Conservation (phyloP, 2,888 invertebrate genomes). For the Parapristionchus giblindavisi region DNA sequence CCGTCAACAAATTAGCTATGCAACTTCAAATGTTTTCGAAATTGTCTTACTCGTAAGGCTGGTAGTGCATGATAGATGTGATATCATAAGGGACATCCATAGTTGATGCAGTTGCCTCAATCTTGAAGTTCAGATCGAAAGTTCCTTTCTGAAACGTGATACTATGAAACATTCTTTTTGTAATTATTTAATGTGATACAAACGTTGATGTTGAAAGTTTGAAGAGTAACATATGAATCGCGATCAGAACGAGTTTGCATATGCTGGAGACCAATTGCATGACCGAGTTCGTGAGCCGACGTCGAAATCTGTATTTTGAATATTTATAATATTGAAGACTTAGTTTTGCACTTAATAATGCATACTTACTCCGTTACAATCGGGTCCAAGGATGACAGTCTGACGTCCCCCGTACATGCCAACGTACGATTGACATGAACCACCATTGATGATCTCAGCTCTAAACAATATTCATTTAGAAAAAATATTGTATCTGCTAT, state of each 20-base stretch:
- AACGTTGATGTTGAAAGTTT: slow-evolving; percentile 24
- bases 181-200: neutral
- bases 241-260: slow-evolving; percentile 31
- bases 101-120: slow-evolving; percentile 14
- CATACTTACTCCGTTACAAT: slow-evolving; percentile 26
- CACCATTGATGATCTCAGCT: slow-evolving; percentile 32
- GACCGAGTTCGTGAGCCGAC: slow-evolving; percentile 34
- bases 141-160: slow-evolving; percentile 23
- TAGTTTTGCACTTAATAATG: neutral
- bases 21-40: neutral
- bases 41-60: slow-evolving; percentile 13
- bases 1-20: neutral
- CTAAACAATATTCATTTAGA: no score
- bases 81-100: slow-evolving; percentile 32
- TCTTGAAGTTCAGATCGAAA: slow-evolving; percentile 34
- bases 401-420: slow-evolving; percentile 30
- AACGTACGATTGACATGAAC: slow-evolving; percentile 29
- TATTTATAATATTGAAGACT: neutral
- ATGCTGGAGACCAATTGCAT: slow-evolving; percentile 28
- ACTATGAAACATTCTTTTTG: no score
- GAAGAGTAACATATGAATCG: slow-evolving; percentile 30
- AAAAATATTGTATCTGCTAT: no score
- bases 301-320: slow-evolving; percentile 1
- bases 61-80: slow-evolving; percentile 37
- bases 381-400: slow-evolving; percentile 34